Evolutionary conservation across 2,888 invertebrate species (phyloP).

Genomic region (Listrodromus nycthemerus): DNA sequence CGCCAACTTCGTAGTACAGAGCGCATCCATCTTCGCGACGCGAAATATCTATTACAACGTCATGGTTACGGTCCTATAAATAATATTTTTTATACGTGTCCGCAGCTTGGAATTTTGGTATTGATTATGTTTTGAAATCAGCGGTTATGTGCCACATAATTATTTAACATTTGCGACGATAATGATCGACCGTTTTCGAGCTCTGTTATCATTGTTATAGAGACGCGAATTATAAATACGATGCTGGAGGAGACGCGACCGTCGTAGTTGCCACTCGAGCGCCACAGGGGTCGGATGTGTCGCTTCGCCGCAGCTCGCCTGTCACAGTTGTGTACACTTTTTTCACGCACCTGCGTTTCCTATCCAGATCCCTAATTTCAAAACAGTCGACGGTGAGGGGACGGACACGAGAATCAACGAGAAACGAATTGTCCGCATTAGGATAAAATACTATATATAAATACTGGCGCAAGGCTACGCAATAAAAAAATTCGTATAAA

Average conservation of each 20-base stretch:
- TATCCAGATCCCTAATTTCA: background rate
- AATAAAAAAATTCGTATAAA: too few relatives aligned
- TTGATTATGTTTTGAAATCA: background rate
- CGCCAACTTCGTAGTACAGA: slow-evolving; percentile 42
- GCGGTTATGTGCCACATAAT: background rate
- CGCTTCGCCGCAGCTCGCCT: background rate
- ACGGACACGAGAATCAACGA: background rate
- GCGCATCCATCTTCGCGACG: background rate
- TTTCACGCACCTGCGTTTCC: background rate
- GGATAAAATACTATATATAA: too few relatives aligned
- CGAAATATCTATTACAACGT: background rate
- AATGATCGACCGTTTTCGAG: background rate
- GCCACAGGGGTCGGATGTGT: slow-evolving; percentile 6
- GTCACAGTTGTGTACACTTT: background rate
- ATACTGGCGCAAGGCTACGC: too few relatives aligned
- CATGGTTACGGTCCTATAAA: background rate
- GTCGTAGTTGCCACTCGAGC: slow-evolving; percentile 6
- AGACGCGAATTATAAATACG: background rate
- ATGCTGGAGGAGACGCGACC: background rate
- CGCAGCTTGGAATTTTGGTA: background rate
- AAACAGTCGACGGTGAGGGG: background rate
- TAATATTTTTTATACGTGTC: background rate
- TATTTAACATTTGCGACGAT: background rate
- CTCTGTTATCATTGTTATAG: background rate
- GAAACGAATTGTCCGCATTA: too few relatives aligned